Evolutionary conservation across 64 coral and sea anemone species (phyloP), one percentile per base, ranked within the genome.

Genomic region (Dendronephthya gigantea): DNA sequence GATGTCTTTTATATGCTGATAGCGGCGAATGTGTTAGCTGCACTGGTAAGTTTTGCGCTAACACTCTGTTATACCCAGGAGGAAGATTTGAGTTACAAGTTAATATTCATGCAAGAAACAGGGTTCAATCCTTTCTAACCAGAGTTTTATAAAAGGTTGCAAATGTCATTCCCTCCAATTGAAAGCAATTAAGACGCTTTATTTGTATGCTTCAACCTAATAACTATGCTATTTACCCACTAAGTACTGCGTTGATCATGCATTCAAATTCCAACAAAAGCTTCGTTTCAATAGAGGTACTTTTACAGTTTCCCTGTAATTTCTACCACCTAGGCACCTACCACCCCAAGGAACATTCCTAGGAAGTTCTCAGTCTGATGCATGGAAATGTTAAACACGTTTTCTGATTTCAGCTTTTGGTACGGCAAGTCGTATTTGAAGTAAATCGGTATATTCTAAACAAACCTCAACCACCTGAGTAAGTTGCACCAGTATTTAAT

Each of bases 1-100:
- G 92, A 97, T 36, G 94, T 97, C n/a, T 97, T 92, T 69, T 97
- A 91, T 35, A 97, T 97, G 94, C 81, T 97, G 35, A 97, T 97
- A 16, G 22, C 68, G 16, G 91, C 94, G 23, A 91, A 97, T 70
- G 34, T 84, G 81, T 90, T 86, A 83, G 94, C 94, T 66, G 94
- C 91, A 49, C 33, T 93, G 48, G 94, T 97, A 97, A 93, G 91
- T 89, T 62, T 31, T 27, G 51, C 39, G 2, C 4, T n/a, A n/a
- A n/a, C n/a, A n/a, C n/a, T n/a, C n/a, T n/a, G n/a, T n/a, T n/a
- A n/a, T n/a, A n/a, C n/a, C n/a, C n/a, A n/a, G n/a, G n/a, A n/a
- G n/a, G n/a, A n/a, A n/a, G n/a, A n/a, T n/a, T n/a, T n/a, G n/a
- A n/a, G n/a, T n/a, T n/a, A n/a, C n/a, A n/a, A n/a, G n/a, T 66